phyloP scores from a whole-genome alignment of 2,888 invertebrate species.

The Hipparchia sbordonii region DNA sequence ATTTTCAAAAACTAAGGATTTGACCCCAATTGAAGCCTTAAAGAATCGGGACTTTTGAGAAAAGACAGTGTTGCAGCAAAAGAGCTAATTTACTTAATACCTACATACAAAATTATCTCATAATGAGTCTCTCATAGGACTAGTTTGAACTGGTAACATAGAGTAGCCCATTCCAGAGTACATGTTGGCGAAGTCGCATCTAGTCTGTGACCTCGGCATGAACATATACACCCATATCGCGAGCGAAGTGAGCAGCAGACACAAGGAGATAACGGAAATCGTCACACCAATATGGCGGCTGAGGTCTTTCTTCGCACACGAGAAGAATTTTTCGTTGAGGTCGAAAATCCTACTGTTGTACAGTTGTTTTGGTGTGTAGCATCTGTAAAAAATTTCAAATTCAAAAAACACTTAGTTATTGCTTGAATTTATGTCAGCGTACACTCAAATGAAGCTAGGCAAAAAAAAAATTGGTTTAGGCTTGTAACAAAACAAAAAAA shows the following conservation, averaged over 20 bases:
- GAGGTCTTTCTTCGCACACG: slow-evolving; percentile 54
- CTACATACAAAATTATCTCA: background rate
- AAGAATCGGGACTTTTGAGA: too few relatives aligned
- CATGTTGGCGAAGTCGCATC: slow-evolving; percentile 50
- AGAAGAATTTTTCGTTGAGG: slow-evolving; percentile 67
- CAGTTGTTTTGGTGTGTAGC: slow-evolving; percentile 66
- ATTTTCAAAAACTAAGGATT: too few relatives aligned
- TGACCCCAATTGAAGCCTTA: too few relatives aligned
- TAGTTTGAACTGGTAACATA: slow-evolving; percentile 52
- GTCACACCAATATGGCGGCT: slow-evolving; percentile 50
- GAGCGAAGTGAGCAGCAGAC: slow-evolving; percentile 51
- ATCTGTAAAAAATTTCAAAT: slow-evolving; percentile 62
- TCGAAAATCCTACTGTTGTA: slow-evolving; percentile 72
- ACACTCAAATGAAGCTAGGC: too few relatives aligned
- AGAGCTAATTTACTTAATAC: too few relatives aligned
- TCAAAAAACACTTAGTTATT: background rate
- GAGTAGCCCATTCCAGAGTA: slow-evolving; percentile 56
- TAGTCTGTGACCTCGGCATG: slow-evolving; percentile 53
- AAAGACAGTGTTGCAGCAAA: too few relatives aligned
- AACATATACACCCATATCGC: slow-evolving; percentile 68
- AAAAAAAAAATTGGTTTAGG: too few relatives aligned
- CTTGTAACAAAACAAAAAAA: too few relatives aligned
- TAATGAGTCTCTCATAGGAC: slow-evolving; percentile 29
- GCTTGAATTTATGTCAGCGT: too few relatives aligned
- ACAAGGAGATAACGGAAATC: slow-evolving; percentile 53